Conservation (phyloP, 2,888 invertebrate genomes). For the Bugulina stolonifera region DNA sequence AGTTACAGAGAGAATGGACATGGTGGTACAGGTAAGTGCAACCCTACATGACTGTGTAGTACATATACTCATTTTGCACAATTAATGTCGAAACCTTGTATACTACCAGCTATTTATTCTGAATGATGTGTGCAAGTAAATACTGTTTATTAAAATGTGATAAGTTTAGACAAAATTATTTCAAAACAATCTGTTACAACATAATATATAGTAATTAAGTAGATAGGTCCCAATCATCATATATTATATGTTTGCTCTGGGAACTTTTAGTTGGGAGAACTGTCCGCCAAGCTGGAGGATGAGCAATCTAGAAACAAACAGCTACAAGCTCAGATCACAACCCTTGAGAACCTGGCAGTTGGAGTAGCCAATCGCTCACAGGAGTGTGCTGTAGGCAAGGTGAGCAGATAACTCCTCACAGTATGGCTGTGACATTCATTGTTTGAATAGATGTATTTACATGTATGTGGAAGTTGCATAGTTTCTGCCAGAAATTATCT, state of each 20-base stretch:
- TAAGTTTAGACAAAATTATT: background rate
- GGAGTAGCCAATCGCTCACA: background rate
- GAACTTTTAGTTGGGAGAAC: background rate
- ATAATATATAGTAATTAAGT: too few relatives aligned
- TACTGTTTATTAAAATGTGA: background rate
- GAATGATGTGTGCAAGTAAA: background rate
- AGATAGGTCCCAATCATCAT: too few relatives aligned
- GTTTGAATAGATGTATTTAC: too few relatives aligned
- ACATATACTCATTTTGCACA: too few relatives aligned
- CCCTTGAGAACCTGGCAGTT: conserved; percentile 9
- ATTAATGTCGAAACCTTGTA: too few relatives aligned
- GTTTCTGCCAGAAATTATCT: too few relatives aligned
- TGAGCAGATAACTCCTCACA: background rate
- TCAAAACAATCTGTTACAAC: too few relatives aligned
- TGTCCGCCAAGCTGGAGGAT: conserved; percentile 14
- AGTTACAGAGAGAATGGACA: background rate
- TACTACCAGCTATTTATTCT: too few relatives aligned
- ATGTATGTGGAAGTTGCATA: too few relatives aligned
- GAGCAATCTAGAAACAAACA: conserved; percentile 9
- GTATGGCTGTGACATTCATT: too few relatives aligned
- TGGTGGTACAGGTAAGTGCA: conserved; percentile 12
- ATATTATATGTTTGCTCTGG: too few relatives aligned
- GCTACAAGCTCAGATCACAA: conserved; percentile 5
- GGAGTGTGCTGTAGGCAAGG: background rate
- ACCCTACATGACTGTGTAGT: too few relatives aligned